Base-by-base conservation (phyloP, 1,140 invertebrate species). In the Drosophila obscura region DNA sequence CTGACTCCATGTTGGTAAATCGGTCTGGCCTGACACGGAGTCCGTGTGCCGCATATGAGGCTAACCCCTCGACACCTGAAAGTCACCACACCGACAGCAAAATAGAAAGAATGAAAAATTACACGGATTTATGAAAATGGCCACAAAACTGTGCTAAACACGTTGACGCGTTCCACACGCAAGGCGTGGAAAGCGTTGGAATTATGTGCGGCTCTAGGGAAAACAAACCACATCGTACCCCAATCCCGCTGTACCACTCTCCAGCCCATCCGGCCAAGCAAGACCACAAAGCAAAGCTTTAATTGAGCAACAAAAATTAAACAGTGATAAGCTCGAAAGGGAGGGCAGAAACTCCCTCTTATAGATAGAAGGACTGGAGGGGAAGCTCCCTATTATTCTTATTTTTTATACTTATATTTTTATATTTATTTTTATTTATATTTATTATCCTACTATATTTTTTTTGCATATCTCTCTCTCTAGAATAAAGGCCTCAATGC, bases 81-180 rank as follows among this genome's bases (percentile, higher is more conserved):
- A 24, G 44, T 59, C 55, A 49, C 61, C 49, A 31, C 19, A 39
- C 44, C 68, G 56, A 72, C 69, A 60, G 28, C 35, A 31, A 61
- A 71, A 53, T 52, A 72, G 24, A 16, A 31, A 16, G 35, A 9
- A 43, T 45, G 60, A 26, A 51, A 84, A 72, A 80, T 80, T 64
- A 84, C 76, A 83, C 80, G 76, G 76, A 76, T 73, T 83, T 83
- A 62, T 79, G 60, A 76, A 73, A 83, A 75, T 63, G 65, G 66
- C 62, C 80, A 83, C 80, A 83, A 84, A 83, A 83, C 66, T 78
- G 72, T 57, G 80, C 72, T 84, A 76, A 83, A 83, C 80, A 84
- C 66, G 80, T 76, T 84, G 76, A 80, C 80, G 72, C 65, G 80
- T 60, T 72, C 31, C 60, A 68, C 80, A 83, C 80, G 80, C 80